A percentile compares a stretch with the other conserved stretches of the same genome.
These are phyloP conservation scores for Cryptophagus acutangulus DNA, from an alignment of 2,888 invertebrate genomes.

Conservation along the genomic window DNA sequence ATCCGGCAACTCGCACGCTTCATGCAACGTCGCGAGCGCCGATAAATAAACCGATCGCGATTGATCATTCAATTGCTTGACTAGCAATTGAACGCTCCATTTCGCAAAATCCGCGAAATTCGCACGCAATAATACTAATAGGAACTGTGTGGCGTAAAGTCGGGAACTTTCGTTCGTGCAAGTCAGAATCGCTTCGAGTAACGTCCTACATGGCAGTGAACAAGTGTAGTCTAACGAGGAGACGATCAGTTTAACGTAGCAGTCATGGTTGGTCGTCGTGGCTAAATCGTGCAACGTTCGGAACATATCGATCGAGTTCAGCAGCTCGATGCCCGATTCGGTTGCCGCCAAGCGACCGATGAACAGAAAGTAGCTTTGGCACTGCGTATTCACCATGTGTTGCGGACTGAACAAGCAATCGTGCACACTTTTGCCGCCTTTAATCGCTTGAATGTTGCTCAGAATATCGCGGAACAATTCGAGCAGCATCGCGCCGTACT, in stretches of 20 bases:
- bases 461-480: conserved; percentile 79
- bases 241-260: conserved; percentile 89
- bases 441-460: conserved; percentile 67
- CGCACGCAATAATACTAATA: conserved; percentile 79
- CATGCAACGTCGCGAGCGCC: conserved; percentile 80
- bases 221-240: conserved; percentile 85
- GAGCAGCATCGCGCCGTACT: conserved; percentile 56
- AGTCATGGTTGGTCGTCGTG: conserved; percentile 77
- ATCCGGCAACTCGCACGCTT: conserved; percentile 87
- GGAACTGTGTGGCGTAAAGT: conserved; percentile 86
- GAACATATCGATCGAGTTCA: conserved; percentile 72
- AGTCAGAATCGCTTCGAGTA: conserved; percentile 50
- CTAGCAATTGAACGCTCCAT: conserved; percentile 84
- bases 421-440: conserved; percentile 70
- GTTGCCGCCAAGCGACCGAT: conserved; percentile 80
- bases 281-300: conserved; percentile 77
- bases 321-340: conserved; percentile 61
- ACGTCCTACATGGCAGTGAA: conserved; percentile 61
- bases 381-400: conserved; percentile 82
- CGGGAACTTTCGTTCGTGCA: conserved; percentile 59
- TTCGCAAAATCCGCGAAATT: conserved; percentile 67
- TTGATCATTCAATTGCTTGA: conserved; percentile 79
- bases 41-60: conserved; percentile 74
- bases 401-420: conserved; percentile 85
- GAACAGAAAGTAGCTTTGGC: conserved; percentile 92